phyloP scores from a whole-genome alignment of 2,797 vertebrate genomes.

The Nannoperca australis region DNA sequence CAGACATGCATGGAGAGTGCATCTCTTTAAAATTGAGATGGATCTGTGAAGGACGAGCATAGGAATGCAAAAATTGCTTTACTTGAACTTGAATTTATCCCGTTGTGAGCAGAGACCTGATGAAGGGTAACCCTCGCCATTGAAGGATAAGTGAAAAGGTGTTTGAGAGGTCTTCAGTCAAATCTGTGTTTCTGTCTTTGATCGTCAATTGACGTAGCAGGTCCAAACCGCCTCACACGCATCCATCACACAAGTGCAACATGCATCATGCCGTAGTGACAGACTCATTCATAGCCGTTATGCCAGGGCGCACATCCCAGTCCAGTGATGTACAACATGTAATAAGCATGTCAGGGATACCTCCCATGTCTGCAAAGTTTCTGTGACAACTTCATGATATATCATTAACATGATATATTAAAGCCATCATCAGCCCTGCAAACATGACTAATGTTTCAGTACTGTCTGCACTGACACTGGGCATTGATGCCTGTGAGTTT shows the following conservation, averaged over 20 bases:
- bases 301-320: slow-evolving; percentile 19
- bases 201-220: slow-evolving; percentile 25
- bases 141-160: slow-evolving; percentile 24
- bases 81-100: slow-evolving; percentile 23
- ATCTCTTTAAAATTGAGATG: slow-evolving; percentile 47
- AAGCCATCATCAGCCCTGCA: slow-evolving; percentile 46
- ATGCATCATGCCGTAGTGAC: slow-evolving; percentile 50
- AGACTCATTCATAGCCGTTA: slow-evolving; percentile 44
- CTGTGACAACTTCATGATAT: slow-evolving; percentile 65
- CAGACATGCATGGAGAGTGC: slow-evolving; percentile 41
- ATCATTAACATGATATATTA: slow-evolving; percentile 68
- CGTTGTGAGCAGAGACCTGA: background rate
- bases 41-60: slow-evolving; percentile 47
- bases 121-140: background rate
- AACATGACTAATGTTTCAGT: slow-evolving; percentile 46
- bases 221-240: slow-evolving; percentile 5
- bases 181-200: slow-evolving; percentile 18
- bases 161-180: slow-evolving; percentile 21
- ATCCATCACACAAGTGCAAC: slow-evolving; percentile 45
- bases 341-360: slow-evolving; percentile 56
- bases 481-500: slow-evolving; percentile 25
- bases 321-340: slow-evolving; percentile 66
- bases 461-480: slow-evolving; percentile 12
- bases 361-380: slow-evolving; percentile 50
- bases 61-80: slow-evolving; percentile 46